phyloP scores from a whole-genome alignment of 2,113 vertebrate species.

The Ardeotis arabs region DNA sequence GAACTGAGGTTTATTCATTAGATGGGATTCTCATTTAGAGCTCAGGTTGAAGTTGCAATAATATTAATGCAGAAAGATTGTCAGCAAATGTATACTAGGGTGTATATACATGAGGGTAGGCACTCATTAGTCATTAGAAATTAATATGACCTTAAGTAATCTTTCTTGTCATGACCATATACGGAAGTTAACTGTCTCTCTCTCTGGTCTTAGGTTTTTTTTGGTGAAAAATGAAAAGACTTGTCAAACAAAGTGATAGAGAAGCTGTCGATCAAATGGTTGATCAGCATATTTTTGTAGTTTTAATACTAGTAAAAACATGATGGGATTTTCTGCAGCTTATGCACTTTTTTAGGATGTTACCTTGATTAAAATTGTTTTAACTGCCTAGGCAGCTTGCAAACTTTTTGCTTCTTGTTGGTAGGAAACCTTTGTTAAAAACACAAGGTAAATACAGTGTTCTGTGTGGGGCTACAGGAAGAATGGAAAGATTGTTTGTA shows the following conservation, averaged over 20 bases:
- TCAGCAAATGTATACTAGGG: neutral
- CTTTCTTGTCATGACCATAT: neutral
- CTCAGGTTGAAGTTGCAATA: rapidly evolving
- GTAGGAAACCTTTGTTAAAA: neutral
- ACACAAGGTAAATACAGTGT: neutral
- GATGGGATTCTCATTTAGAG: neutral
- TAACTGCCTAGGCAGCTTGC: neutral
- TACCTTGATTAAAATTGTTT: neutral
- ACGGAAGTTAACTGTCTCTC: neutral
- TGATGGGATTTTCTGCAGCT: neutral
- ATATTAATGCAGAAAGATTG: neutral
- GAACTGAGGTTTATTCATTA: neutral
- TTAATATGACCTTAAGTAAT: neutral
- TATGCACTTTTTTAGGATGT: neutral
- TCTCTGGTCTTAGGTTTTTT: neutral
- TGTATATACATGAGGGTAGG: too few relatives aligned
- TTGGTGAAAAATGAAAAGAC: neutral
- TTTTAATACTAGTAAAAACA: neutral
- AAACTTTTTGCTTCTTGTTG: neutral
- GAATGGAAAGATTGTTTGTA: neutral
- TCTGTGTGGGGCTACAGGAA: neutral
- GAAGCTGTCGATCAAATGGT: neutral
- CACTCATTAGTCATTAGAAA: neutral
- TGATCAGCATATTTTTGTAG: neutral
- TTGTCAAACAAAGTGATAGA: neutral